Percentiles rank a stretch among this genome's conserved stretches.
Conservation (phyloP, 2,888 invertebrate genomes). For the Pycnomerus fuliginosus region DNA sequence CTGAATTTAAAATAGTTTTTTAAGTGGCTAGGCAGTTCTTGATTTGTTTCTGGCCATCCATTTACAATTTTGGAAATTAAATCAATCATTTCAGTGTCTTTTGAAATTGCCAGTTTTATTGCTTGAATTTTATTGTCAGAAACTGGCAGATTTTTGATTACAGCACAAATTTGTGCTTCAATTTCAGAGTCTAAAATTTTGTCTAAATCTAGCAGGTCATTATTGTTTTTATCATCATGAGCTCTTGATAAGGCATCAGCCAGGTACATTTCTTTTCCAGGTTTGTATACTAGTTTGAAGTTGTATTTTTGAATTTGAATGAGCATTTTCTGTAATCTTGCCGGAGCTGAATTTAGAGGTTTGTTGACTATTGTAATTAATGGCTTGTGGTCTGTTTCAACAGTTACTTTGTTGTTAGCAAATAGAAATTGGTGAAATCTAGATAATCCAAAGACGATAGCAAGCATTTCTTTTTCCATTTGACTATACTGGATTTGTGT, state of each 20-base stretch:
- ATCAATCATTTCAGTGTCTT: too few relatives aligned
- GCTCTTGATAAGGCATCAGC: slow-evolving; percentile 7
- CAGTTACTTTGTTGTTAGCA: slow-evolving; percentile 26
- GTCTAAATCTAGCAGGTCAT: neutral
- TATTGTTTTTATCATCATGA: neutral
- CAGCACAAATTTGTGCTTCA: too few relatives aligned
- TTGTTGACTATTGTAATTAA: slow-evolving; percentile 18
- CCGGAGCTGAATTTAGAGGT: slow-evolving; percentile 4
- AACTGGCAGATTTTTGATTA: too few relatives aligned
- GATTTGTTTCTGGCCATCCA: too few relatives aligned
- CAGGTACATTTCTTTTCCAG: slow-evolving; percentile 12
- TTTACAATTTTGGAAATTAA: too few relatives aligned
- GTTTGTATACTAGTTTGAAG: slow-evolving; percentile 10
- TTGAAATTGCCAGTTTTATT: too few relatives aligned
- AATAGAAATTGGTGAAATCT: slow-evolving; percentile 43
- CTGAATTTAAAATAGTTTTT: too few relatives aligned
- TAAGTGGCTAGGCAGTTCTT: too few relatives aligned
- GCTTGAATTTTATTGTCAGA: too few relatives aligned
- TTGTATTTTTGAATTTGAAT: slow-evolving; percentile 5
- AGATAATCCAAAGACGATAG: slow-evolving; percentile 39
- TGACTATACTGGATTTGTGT: slow-evolving; percentile 38
- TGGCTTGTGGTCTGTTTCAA: slow-evolving; percentile 28
- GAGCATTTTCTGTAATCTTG: slow-evolving; percentile 9
- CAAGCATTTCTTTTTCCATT: slow-evolving; percentile 43
- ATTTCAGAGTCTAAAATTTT: too few relatives aligned